A percentile compares a stretch with the other conserved stretches of the same genome.
phyloP scores from a whole-genome alignment of 2,113 vertebrate genomes.

The Pionites leucogaster region DNA sequence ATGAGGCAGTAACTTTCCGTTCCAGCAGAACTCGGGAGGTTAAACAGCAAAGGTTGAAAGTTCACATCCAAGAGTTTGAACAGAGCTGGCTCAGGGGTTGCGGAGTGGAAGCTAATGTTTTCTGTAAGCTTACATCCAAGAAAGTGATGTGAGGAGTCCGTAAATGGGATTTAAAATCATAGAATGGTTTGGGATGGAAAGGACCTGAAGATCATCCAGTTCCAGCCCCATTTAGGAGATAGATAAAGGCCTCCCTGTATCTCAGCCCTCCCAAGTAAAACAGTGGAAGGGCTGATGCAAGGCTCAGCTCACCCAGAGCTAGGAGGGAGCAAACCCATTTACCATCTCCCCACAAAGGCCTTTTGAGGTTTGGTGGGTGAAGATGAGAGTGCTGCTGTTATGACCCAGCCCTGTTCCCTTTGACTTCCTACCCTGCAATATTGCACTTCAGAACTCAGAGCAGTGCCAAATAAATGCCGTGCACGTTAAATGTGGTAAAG shows the following conservation, averaged over 20 bases:
- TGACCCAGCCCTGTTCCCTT: fast-evolving
- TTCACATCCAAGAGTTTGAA: neutral
- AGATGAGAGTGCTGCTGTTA: neutral
- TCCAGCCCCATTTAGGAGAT: neutral
- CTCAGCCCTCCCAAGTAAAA: neutral
- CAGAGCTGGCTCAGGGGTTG: neutral
- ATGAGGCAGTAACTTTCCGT: neutral
- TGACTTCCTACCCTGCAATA: neutral
- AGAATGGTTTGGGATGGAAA: neutral
- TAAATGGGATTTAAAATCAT: neutral
- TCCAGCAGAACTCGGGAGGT: neutral
- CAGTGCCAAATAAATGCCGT: neutral
- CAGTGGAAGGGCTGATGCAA: neutral
- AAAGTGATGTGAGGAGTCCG: neutral
- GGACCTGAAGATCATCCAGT: neutral
- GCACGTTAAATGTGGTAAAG: neutral
- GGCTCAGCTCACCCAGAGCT: neutral
- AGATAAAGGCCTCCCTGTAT: neutral
- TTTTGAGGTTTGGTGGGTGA: neutral
- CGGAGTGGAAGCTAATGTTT: slow-evolving; percentile 6
- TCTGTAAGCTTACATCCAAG: fast-evolving
- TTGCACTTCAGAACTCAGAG: neutral
- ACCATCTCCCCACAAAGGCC: neutral
- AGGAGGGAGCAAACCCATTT: neutral
- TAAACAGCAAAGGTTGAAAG: neutral